Base-by-base conservation (phyloP, 2,113 vertebrate genomes). In the Pygoscelis antarcticus region DNA sequence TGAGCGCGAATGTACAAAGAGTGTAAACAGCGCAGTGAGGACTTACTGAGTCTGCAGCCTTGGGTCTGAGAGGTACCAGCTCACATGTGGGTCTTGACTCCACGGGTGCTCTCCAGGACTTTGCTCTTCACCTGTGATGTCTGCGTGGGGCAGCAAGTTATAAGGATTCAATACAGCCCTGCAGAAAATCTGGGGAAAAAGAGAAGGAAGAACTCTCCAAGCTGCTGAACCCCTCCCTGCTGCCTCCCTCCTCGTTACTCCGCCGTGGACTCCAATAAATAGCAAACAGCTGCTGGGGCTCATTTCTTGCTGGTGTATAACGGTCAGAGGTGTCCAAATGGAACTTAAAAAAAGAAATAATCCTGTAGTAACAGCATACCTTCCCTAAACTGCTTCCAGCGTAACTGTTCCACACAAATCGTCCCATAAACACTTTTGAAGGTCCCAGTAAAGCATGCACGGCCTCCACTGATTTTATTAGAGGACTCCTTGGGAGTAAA, bases 361-460 rank as follows among this genome's bases (percentile, higher is more conserved):
- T 75, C 81, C 83, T 95, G 93, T 97, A 83, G 81, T 97, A 98
- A 97, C 91, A 98, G 92, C 95, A 93, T 96, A 97, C 93, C 94
- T 97, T 96, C 93, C 93, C 94, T 89, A 82, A 97, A 97, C 96
- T 81, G 89, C 94, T 98, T 98, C 97, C 97, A 98, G 97, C 82
- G 10, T 94, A 97, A 98, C 95, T 57, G 65, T 97, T 98, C 92
- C 83, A 74, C 96, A 96, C 95, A 98, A 98, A 98, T 97, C 97
- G 97, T 98, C 97, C 97, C 96, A 98, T 98, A 98, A 98, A 98
- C 97, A 98, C 98, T 97, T 98, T 64, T 86, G 96, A 96, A 96
- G 93, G 96, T 96, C 96, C 95, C 96, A 96, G 85, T 94, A 96
- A 98, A 98, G 96, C 40, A 10, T 81, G 80, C 82, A 81, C 1